These are phyloP conservation scores for Argya squamiceps DNA, from an alignment of 2,797 vertebrate species.

Conservation along the genomic window DNA sequence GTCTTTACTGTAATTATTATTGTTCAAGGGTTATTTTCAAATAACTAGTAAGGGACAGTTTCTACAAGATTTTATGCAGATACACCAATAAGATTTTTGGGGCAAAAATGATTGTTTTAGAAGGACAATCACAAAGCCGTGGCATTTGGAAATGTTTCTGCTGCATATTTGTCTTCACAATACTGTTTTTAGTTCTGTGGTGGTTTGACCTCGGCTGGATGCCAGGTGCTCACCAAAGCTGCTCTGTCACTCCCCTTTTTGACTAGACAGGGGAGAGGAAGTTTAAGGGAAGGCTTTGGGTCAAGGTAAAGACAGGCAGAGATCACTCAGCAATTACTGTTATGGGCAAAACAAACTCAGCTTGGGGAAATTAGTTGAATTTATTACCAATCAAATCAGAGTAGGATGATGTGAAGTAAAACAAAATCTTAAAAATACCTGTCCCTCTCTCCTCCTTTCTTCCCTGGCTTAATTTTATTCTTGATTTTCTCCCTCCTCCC, in stretches of 20 bases:
- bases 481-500: not conserved
- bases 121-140: not conserved
- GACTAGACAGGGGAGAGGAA: not conserved
- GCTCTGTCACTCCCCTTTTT: not conserved
- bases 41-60: not conserved
- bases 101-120: not conserved
- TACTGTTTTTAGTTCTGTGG: not conserved
- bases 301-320: not conserved
- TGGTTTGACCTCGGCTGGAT: not conserved
- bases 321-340: not conserved
- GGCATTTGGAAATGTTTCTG: not conserved
- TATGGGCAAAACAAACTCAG: not conserved
- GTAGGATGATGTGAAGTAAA: not conserved
- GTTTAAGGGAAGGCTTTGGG: fast-evolving
- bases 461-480: not conserved
- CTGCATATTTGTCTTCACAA: not conserved
- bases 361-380: not conserved
- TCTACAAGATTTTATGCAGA: not conserved
- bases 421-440: not conserved
- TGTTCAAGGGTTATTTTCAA: not conserved
- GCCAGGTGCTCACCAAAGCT: not conserved
- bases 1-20: not conserved
- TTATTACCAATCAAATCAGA: not conserved
- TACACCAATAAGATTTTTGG: not conserved
- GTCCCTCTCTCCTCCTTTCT: not conserved